Evolutionary conservation across 2,888 invertebrate species (phyloP).

Genomic region (Hirudinaria manillensis): DNA sequence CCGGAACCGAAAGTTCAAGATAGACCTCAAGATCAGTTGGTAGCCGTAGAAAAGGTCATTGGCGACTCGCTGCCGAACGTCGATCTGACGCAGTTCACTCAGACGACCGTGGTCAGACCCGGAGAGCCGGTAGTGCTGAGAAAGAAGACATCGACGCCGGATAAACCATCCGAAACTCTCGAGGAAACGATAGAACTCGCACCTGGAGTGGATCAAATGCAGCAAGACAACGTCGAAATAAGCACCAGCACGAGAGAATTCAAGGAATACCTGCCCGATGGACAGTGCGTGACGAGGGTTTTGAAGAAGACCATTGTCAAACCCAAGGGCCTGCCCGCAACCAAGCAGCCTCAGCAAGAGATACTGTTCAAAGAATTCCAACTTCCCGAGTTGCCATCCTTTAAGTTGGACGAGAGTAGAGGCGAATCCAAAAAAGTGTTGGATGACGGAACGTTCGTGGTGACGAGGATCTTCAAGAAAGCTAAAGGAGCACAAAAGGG

Average conservation of each 20-base stretch:
- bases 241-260: constrained; percentile 1
- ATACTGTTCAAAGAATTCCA: constrained; percentile 3
- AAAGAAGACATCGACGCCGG: background rate
- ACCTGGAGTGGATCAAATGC: background rate
- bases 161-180: constrained; percentile 14
- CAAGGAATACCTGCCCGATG: background rate
- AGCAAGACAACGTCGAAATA: background rate
- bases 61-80: background rate
- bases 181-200: constrained; percentile 15
- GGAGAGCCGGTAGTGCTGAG: background rate
- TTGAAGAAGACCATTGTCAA: constrained; percentile 20
- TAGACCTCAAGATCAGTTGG: background rate
- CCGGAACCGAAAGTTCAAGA: background rate
- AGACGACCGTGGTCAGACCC: background rate
- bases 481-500: background rate
- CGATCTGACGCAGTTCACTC: background rate
- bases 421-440: background rate
- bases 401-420: background rate
- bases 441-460: constrained; percentile 1
- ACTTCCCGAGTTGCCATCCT: constrained; percentile 11
- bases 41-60: background rate
- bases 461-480: constrained; percentile 22
- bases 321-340: constrained; percentile 2
- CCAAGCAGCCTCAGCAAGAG: constrained; percentile 3
- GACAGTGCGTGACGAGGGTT: background rate